These are phyloP conservation scores for Drosophila arawakana DNA, from an alignment of 1,140 invertebrate species.

Conservation along the genomic window DNA sequence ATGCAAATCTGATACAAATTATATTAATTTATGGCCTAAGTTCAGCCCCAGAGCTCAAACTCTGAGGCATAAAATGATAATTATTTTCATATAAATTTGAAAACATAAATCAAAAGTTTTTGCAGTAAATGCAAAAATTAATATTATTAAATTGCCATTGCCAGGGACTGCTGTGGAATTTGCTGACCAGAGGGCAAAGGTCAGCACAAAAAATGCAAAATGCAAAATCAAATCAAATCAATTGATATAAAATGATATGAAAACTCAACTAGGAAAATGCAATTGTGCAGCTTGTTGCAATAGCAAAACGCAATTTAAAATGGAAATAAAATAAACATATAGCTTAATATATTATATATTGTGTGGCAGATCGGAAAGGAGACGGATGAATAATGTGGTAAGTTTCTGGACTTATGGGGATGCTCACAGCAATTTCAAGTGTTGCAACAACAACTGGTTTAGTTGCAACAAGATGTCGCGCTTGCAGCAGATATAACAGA, in stretches of 20 bases:
- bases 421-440: slow-evolving; percentile 32
- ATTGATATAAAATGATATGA: slow-evolving; percentile 58
- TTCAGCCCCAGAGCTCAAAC: neutral
- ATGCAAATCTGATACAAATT: slow-evolving; percentile 20
- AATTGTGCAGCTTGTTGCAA: slow-evolving; percentile 12
- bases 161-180: neutral
- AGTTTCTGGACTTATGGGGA: slow-evolving; percentile 27
- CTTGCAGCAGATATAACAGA: slow-evolving; percentile 34
- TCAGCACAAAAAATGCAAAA: slow-evolving; percentile 47
- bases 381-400: slow-evolving; percentile 53
- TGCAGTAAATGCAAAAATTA: slow-evolving; percentile 65
- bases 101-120: slow-evolving; percentile 50
- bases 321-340: slow-evolving; percentile 25
- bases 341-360: slow-evolving; percentile 11
- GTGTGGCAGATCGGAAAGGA: slow-evolving; percentile 17
- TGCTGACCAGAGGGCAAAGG: slow-evolving; percentile 44
- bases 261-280: neutral
- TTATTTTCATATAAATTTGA: slow-evolving; percentile 46
- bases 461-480: slow-evolving; percentile 31
- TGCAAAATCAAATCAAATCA: slow-evolving; percentile 40
- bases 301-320: slow-evolving; percentile 41
- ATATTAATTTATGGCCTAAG: slow-evolving; percentile 28
- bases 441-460: slow-evolving; percentile 8
- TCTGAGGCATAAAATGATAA: slow-evolving; percentile 34
- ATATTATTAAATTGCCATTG: slow-evolving; percentile 63